Conservation (phyloP, 2,797 vertebrate genomes). For the Danio kyathit region DNA sequence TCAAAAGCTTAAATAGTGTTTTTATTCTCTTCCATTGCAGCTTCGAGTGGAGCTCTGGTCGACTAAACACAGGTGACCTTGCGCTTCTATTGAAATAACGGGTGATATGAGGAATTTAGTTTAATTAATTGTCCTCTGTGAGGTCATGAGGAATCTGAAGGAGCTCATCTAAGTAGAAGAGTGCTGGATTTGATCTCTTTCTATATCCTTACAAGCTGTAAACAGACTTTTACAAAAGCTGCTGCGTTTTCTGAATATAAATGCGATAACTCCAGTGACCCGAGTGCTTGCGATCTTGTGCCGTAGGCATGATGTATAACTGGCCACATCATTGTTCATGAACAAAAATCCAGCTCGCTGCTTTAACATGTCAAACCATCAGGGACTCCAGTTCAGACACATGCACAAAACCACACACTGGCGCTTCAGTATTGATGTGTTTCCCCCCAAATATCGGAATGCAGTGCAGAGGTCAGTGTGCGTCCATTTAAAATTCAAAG, state of each 20-base stretch:
- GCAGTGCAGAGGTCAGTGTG: constrained; percentile 46
- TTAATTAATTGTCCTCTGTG: constrained; percentile 52
- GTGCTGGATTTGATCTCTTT: constrained; percentile 32
- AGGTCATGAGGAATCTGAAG: constrained; percentile 27
- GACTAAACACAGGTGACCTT: constrained; percentile 54
- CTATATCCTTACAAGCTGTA: constrained; percentile 19
- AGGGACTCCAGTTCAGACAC: constrained; percentile 28
- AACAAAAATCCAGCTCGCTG: constrained; percentile 25
- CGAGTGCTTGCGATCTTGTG: constrained; percentile 10
- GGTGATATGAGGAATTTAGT: constrained; percentile 46
- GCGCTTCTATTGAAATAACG: constrained; percentile 49
- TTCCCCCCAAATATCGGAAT: constrained; percentile 36
- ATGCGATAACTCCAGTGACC: constrained; percentile 44
- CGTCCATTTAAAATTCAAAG: constrained; percentile 53
- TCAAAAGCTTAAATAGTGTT: constrained; percentile 73
- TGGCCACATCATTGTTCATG: constrained; percentile 23
- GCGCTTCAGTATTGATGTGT: constrained; percentile 14
- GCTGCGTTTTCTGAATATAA: constrained; percentile 48
- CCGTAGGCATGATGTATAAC: constrained; percentile 48
- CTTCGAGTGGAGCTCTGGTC: constrained; percentile 47
- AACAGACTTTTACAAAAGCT: constrained; percentile 35
- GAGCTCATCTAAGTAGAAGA: constrained; percentile 30
- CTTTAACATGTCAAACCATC: constrained; percentile 36
- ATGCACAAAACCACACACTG: constrained; percentile 21
- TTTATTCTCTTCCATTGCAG: constrained; percentile 44